Evolutionary conservation across 2,797 vertebrate genomes (phyloP), one percentile per base, ranked within the genome.

Genomic region (Pantherophis alleghaniensis): DNA sequence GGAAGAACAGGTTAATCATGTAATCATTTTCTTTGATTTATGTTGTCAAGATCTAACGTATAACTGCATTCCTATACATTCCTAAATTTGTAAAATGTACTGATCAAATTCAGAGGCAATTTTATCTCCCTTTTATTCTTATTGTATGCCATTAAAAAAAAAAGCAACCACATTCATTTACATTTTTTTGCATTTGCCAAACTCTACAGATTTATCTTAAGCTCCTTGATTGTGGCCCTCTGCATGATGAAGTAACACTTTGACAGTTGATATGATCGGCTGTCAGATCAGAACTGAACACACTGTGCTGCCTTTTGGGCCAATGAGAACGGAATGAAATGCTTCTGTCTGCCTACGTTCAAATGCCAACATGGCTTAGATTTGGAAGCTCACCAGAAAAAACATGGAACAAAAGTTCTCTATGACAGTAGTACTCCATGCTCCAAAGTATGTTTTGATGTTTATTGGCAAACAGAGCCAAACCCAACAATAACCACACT

Each of bases 341-440:
- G 32, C 91, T 83, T 93, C 88, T 87, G 95, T 95, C 95, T 95
- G 95, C 96, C 24, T 55, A 91, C 93, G 94, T 96, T 96, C 96
- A 96, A 92, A 96, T 91, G 96, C 96, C 96, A 96, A 95, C 91
- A 95, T 89, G 95, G 94, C 95, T 94, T 95, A 94, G 74, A n/a
- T 94, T 96, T 97, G 97, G 97, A 96, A 94, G 87, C 14, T 4
- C 63, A 95, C 96, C 97, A 97, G 97, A 94, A 95, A 95, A 96
- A 96, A 96, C 96, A 96, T 57, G 94, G 95, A 97, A 97, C 97
- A 97, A 97, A 97, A 97, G 97, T 97, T 94, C 96, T 96, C 96
- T 96, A 95, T 96, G 95, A 96, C 95, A 93, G 95, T 95, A 95
- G 93, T 94, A 51, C 94, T 95, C 86, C 66, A 91, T 93, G 95